Evolutionary conservation across 1,140 invertebrate species (phyloP).

Genomic region (Bombus terrestris): DNA sequence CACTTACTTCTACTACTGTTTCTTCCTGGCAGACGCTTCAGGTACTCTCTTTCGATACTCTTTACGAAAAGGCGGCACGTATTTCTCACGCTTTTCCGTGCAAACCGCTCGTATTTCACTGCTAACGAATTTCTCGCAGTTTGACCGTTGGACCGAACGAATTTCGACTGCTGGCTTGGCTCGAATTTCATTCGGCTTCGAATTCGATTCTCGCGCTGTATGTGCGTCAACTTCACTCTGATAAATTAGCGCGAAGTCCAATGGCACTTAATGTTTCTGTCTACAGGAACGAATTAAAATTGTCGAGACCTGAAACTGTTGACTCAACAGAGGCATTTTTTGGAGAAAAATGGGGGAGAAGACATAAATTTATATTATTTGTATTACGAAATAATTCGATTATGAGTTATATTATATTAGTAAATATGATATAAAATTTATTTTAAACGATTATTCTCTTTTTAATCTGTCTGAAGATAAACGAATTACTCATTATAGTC

Average conservation of each 20-base stretch:
- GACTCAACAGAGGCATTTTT: too few relatives aligned
- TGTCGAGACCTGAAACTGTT: too few relatives aligned
- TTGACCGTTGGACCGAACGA: background rate
- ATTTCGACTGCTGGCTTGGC: background rate
- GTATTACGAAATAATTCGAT: too few relatives aligned
- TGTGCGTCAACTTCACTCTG: background rate
- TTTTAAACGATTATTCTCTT: too few relatives aligned
- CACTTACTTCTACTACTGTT: constrained; percentile 1
- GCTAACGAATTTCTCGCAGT: background rate
- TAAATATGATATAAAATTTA: too few relatives aligned
- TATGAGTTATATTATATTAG: too few relatives aligned
- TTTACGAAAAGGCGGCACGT: background rate
- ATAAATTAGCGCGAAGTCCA: background rate
- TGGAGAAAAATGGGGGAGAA: too few relatives aligned
- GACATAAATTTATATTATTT: too few relatives aligned
- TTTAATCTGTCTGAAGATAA: too few relatives aligned
- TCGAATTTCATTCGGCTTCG: background rate
- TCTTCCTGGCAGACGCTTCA: background rate
- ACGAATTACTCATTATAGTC: too few relatives aligned
- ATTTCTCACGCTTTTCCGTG: constrained; percentile 1
- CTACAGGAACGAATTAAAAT: too few relatives aligned
- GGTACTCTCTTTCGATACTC: background rate
- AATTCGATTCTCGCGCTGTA: background rate
- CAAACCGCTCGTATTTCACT: background rate
- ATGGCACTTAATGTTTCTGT: background rate